A percentile compares a stretch with the other conserved stretches of the same genome.
Evolutionary conservation across 2,113 vertebrate genomes (phyloP).

Genomic region (Narcine bancroftii): DNA sequence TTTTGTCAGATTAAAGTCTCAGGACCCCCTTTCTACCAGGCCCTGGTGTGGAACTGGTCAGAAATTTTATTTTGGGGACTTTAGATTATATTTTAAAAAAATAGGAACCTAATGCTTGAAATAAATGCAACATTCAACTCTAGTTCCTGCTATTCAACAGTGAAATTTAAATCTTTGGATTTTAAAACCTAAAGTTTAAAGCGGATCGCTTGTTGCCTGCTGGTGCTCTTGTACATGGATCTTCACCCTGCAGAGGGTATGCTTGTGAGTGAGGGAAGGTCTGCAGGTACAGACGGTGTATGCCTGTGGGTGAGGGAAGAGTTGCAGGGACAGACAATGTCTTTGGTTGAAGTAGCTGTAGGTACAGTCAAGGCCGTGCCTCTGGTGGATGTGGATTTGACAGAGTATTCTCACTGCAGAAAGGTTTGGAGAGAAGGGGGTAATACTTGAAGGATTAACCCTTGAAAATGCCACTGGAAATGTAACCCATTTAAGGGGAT

Average conservation of each 20-base stretch:
- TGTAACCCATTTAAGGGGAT: background rate
- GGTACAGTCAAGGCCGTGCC: no score
- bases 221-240: background rate
- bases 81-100: background rate
- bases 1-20: conserved; percentile 25
- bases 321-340: background rate
- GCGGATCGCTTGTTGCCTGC: background rate
- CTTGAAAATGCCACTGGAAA: background rate
- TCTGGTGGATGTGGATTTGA: background rate
- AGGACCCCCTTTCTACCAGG: background rate
- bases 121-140: background rate
- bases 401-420: no score
- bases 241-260: background rate
- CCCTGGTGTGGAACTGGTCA: background rate
- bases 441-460: background rate
- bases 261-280: background rate
- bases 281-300: no score
- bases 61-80: conserved; percentile 11
- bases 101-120: background rate
- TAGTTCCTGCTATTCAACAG: background rate
- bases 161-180: background rate
- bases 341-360: no score
- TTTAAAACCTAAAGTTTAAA: background rate
- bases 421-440: background rate
- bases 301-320: background rate